Base-by-base conservation (phyloP, 2,888 invertebrate genomes). In the Hydropsyche betteni region DNA sequence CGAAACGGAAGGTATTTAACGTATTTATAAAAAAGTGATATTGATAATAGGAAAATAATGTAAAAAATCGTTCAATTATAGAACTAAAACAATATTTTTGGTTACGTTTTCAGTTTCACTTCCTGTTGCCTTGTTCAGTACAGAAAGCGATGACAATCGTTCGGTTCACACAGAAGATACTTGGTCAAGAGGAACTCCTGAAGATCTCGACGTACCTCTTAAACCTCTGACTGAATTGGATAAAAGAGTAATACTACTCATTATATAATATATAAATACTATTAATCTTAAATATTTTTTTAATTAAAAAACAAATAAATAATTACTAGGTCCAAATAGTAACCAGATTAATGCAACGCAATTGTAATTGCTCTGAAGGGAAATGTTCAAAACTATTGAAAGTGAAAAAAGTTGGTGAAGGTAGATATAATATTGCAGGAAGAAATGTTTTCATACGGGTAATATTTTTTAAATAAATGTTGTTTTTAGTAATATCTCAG, bases 371-470 rank as follows among this genome's bases (percentile, higher is more conserved):
- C 84, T 87, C 89, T 80, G 88, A 89, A 71, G 91, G 90, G 73
- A 91, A 90, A 81, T 93, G 93, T 84, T 90, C 91, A 79, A 92
- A 91, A 82, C 85, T 94, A 81, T 86, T 94, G 78, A 91, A 91
- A 84, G 92, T 93, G 80, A 91, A 91, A 83, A 93, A 94, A 84
- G 91, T 96, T 71, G 93, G 94, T 75, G 95, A 95, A 85, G 95
- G 95, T 14, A 92, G 93, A 78, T 96, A 95, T 85, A 91, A 92
- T 83, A 94, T 96, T 81, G 94, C 94, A 68, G 95, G 95, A 24
- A 90, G 94, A 81, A 94, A 93, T 82, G 94, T 96, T 74, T 95
- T 95, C 84, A 94, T 96, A 79, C 89, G 96, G 88, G 95, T 96
- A 85, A 58, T 16, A 24, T 8, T 58, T 14, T 58, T 5, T 16